A percentile compares a stretch with the other conserved stretches of the same genome.
These are phyloP conservation scores for Dendrolimus pini DNA, from an alignment of 2,888 invertebrate species.

Conservation along the genomic window DNA sequence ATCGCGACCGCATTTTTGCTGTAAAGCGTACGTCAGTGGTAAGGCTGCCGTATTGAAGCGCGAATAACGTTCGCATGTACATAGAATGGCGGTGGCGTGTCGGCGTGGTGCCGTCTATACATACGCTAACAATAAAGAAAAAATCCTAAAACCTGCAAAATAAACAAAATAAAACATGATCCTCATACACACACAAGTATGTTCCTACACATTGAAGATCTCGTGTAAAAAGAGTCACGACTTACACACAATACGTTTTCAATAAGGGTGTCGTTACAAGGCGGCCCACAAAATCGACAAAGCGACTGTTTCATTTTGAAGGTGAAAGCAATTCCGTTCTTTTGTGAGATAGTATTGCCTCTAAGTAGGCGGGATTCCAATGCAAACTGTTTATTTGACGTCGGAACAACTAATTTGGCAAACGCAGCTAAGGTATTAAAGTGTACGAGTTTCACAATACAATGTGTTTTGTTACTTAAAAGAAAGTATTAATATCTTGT, in stretches of 20 bases:
- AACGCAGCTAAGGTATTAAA: slow-evolving; percentile 1
- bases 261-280: slow-evolving; percentile 57
- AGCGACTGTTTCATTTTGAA: slow-evolving; percentile 62
- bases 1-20: too few species aligned
- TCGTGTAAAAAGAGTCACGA: slow-evolving; percentile 38
- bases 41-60: too few species aligned
- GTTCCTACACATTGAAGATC: slow-evolving; percentile 23
- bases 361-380: slow-evolving; percentile 52
- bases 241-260: slow-evolving; percentile 48
- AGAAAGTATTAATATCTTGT: too few species aligned
- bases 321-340: slow-evolving; percentile 60
- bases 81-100: too few species aligned
- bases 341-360: slow-evolving; percentile 60
- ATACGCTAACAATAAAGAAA: too few species aligned
- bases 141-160: too few species aligned
- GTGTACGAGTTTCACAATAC: too few species aligned
- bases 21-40: too few species aligned
- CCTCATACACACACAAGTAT: not conserved
- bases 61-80: too few species aligned
- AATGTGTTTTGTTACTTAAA: too few species aligned
- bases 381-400: slow-evolving; percentile 35
- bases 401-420: not conserved
- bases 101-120: too few species aligned
- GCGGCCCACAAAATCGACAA: slow-evolving; percentile 55
- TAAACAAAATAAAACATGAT: too few species aligned